Conservation (phyloP, 2,113 vertebrate species). For the Malurus elegans region DNA sequence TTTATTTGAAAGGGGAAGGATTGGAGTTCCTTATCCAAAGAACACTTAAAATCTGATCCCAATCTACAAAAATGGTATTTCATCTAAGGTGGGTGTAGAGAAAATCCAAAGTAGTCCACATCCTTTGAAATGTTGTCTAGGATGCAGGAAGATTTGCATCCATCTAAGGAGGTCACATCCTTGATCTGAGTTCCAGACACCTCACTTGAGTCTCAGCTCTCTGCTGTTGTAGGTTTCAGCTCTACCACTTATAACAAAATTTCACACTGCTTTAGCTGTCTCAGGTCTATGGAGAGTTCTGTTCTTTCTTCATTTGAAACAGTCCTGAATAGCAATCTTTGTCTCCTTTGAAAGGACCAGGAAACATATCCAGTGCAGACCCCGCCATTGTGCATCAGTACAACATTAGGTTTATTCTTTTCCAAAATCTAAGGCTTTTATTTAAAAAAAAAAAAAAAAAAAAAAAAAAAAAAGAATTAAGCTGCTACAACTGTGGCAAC, state of each 20-base stretch:
- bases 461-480: not conserved
- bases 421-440: not conserved
- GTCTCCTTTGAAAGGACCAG: not conserved
- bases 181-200: not conserved
- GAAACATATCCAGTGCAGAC: not conserved
- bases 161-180: not conserved
- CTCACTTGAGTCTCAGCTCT: not conserved
- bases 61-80: not conserved
- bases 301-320: not conserved
- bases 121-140: not conserved
- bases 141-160: not conserved
- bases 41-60: not conserved
- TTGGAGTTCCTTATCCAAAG: not conserved
- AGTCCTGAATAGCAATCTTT: not conserved
- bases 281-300: not conserved
- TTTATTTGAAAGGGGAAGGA: not conserved
- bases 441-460: not conserved
- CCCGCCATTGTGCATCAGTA: not conserved
- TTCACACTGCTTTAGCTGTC: not conserved
- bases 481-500: not conserved
- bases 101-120: not conserved
- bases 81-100: not conserved
- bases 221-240: not conserved
- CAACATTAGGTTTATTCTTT: not conserved
- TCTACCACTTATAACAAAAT: not conserved